Percentiles rank a stretch among this genome's conserved stretches.
These are phyloP conservation scores for Parnassius smintheus DNA, from an alignment of 2,888 invertebrate species.

Conservation along the genomic window DNA sequence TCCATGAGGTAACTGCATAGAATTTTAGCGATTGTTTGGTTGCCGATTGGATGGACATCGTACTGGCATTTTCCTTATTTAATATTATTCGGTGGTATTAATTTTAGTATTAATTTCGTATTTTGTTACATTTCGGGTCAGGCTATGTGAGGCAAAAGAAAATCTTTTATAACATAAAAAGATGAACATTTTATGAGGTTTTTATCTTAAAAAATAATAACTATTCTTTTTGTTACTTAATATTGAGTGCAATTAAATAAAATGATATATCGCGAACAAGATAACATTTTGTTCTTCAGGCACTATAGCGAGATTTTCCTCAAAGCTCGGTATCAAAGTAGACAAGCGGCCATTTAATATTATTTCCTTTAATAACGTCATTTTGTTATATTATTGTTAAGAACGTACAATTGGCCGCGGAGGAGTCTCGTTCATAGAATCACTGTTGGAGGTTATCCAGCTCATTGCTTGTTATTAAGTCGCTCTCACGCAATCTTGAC, in stretches of 20 bases:
- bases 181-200: too few relatives aligned
- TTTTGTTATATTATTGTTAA: slow-evolving; percentile 17
- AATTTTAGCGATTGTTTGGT: too few relatives aligned
- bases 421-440: slow-evolving; percentile 37
- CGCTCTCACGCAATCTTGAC: slow-evolving; percentile 39
- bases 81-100: not conserved
- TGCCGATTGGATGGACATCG: too few relatives aligned
- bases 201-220: not conserved
- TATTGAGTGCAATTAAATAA: not conserved
- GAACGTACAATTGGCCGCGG: slow-evolving; percentile 33
- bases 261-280: too few relatives aligned
- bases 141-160: too few relatives aligned
- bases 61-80: too few relatives aligned
- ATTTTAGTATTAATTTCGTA: too few relatives aligned
- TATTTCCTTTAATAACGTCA: slow-evolving; percentile 12
- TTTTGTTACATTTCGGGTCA: too few relatives aligned
- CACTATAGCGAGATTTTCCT: too few relatives aligned
- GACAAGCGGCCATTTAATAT: slow-evolving; percentile 7
- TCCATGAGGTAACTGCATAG: too few relatives aligned
- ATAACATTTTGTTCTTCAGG: too few relatives aligned
- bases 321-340: not conserved
- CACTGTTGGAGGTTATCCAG: slow-evolving; percentile 32
- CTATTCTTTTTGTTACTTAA: not conserved
- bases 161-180: too few relatives aligned
- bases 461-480: slow-evolving; percentile 35